Base-by-base conservation (phyloP, 2,888 invertebrate genomes). In the Pyralis farinalis region DNA sequence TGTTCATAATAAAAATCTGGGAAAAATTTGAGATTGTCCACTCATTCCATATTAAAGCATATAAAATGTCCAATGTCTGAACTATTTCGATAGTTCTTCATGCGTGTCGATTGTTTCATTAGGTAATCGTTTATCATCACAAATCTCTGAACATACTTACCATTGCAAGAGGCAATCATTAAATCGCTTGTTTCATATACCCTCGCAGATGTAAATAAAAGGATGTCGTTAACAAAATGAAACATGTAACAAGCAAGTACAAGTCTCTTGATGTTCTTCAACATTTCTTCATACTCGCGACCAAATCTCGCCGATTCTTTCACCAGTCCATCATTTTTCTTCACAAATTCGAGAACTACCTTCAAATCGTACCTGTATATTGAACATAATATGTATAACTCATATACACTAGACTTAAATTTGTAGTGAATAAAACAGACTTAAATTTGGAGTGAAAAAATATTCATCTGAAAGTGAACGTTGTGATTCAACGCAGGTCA, bases 181-280 rank as follows among this genome's bases (percentile, higher is more conserved):
- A 55, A 63, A 11, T 56, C 52, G 10, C 53, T 49, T 41, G 62
- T 55, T 2, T 42, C 42, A 1, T 59, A 32, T n/a, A 54, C 51
- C 41, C 67, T 58, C 12, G 55, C 40, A 1, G 68, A 65, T 44
- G 64, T 57, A 25, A 49, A 72, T 9, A 70, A 50, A 8, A 68
- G 29, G n/a, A 63, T 34, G 32, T 58, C 67, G 27, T 70, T 66
- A 0, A 67, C 29, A 2, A 68, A 58, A 43, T 70, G 68, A 20
- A 62, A 64, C 1, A 41, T 16, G 28, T 66, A 68, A 16, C 61
- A 63, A n/a, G 52, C 40, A 1, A 71, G 30, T n/a, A 71, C 30
- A 11, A 68, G 47, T 4, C 51, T 49, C 32, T 71, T 69, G 1
- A 66, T 65, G 5, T 40, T 56, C 16, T 43, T 59, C 37, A 72